Conservation (phyloP, 2,113 vertebrate genomes). For the Bungarus multicinctus region DNA sequence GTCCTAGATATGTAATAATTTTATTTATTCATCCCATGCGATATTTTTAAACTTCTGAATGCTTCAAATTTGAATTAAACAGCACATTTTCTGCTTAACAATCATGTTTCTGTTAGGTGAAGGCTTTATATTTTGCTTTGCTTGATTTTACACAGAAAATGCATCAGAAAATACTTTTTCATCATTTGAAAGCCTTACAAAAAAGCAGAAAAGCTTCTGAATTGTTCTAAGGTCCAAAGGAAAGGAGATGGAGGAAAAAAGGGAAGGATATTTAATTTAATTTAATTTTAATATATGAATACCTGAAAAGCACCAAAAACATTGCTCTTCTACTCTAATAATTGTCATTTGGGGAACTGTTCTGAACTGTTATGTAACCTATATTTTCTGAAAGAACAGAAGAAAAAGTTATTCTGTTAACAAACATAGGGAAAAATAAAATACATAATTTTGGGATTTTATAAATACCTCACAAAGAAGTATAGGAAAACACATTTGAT, state of each 20-base stretch:
- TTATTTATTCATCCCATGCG: not conserved
- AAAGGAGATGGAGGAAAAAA: not conserved
- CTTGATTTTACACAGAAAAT: not conserved
- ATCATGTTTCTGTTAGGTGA: not conserved
- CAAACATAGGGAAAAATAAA: too few species aligned
- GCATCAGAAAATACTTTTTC: not conserved
- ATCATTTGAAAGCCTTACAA: not conserved
- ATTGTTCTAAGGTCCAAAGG: not conserved
- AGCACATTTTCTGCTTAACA: not conserved
- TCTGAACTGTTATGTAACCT: not conserved
- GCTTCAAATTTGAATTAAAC: not conserved
- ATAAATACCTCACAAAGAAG: not conserved
- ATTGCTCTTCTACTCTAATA: not conserved
- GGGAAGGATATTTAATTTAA: not conserved
- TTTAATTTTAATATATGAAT: not conserved
- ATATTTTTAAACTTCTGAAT: not conserved
- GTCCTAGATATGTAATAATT: not conserved
- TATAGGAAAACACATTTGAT: not conserved
- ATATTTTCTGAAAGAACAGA: not conserved
- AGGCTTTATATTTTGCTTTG: not conserved
- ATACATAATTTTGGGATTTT: not conserved
- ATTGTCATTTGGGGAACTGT: not conserved
- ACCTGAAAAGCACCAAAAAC: not conserved
- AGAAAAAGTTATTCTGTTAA: not conserved
- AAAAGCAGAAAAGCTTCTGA: not conserved